Percentiles rank a stretch among this genome's conserved stretches.
phyloP scores from a whole-genome alignment of 2,888 invertebrate species.

The Agrilus mali region DNA sequence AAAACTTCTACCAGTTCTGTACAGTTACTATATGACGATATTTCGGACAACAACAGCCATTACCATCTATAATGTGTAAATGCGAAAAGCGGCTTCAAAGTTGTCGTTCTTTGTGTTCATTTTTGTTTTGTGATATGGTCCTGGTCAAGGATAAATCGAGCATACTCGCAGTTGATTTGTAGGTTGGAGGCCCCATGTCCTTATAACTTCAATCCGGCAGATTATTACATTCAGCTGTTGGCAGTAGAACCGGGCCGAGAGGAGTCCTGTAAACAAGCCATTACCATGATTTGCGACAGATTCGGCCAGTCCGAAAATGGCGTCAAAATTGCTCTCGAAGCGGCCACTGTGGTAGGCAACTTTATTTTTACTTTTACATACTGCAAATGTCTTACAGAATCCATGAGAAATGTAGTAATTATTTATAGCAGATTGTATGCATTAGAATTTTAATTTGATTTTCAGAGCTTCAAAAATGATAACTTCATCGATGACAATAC shows the following conservation, averaged over 20 bases:
- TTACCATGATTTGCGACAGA: constrained; percentile 66
- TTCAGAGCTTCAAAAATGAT: too few species aligned
- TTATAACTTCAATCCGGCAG: constrained; percentile 85
- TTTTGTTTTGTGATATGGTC: too few species aligned
- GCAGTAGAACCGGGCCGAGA: constrained; percentile 79
- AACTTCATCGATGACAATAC: too few species aligned
- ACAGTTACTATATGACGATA: too few species aligned
- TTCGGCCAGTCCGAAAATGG: constrained; percentile 56
- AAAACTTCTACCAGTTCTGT: too few species aligned
- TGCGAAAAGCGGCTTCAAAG: too few species aligned
- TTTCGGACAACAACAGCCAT: too few species aligned
- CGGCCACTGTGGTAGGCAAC: constrained; percentile 35
- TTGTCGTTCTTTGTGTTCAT: too few species aligned
- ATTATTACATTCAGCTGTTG: constrained; percentile 81
- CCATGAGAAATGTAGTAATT: neutral
- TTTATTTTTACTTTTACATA: neutral
- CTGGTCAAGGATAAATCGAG: too few species aligned
- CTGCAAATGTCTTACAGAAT: neutral
- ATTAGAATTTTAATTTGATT: too few species aligned
- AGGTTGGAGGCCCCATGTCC: constrained; percentile 77
- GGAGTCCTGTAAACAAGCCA: constrained; percentile 62
- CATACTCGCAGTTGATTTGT: constrained; percentile 11
- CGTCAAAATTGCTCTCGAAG: constrained; percentile 42
- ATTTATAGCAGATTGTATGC: too few species aligned
- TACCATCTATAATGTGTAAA: too few species aligned